Conservation (phyloP, 2,797 vertebrate genomes). For the Fratercula arctica region DNA sequence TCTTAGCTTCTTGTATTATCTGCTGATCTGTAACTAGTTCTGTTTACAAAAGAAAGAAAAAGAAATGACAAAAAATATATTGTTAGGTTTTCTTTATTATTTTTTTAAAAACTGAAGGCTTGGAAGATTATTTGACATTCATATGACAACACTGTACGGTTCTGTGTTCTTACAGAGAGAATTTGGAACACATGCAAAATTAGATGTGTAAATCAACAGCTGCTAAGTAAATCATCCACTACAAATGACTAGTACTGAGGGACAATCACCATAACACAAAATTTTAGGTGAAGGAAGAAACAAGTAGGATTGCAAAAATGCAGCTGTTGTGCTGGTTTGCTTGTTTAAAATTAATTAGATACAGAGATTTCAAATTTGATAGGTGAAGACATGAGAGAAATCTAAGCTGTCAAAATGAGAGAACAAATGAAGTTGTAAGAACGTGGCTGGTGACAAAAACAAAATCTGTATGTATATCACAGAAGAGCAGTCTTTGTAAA, state of each 20-base stretch:
- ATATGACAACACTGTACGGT: background rate
- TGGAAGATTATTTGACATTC: background rate
- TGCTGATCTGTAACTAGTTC: background rate
- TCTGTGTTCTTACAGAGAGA: background rate
- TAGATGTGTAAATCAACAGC: background rate
- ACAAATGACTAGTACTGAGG: background rate
- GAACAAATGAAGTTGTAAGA: background rate
- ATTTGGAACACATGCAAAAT: background rate
- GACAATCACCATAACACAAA: background rate
- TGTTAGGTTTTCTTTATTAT: background rate
- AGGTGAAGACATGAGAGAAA: background rate
- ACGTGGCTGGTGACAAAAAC: background rate
- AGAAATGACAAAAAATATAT: rapidly evolving
- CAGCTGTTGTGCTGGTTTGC: background rate
- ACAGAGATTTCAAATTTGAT: background rate
- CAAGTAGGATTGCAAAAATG: background rate
- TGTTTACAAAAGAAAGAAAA: background rate
- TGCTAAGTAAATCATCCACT: background rate
- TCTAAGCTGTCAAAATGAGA: background rate
- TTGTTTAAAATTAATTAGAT: background rate
- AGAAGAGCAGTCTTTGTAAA: background rate
- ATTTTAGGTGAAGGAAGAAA: background rate
- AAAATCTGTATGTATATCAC: background rate
- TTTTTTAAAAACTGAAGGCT: background rate
- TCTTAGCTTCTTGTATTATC: background rate